Conservation (phyloP, 1,140 invertebrate species). For the Rhagoletis zephyria region DNA sequence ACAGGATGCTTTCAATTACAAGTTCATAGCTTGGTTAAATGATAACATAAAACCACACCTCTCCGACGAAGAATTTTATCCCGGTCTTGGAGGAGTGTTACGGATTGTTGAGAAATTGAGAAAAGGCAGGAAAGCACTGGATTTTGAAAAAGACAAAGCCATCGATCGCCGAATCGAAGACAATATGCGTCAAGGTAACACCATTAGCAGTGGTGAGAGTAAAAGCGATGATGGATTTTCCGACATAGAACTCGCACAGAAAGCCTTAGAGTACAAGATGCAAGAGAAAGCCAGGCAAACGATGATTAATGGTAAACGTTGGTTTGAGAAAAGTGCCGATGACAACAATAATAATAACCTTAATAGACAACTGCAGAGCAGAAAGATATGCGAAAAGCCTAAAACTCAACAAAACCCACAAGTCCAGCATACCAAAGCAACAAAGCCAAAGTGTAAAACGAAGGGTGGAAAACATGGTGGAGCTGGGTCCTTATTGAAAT, state of each 20-base stretch:
- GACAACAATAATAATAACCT: background rate
- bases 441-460: conserved; percentile 40
- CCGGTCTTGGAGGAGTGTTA: conserved; percentile 67
- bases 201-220: background rate
- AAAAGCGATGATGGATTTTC: conserved; percentile 34
- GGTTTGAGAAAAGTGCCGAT: conserved; percentile 2
- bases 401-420: conserved; percentile 4
- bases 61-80: conserved; percentile 68
- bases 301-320: conserved; percentile 21
- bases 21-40: conserved; percentile 64
- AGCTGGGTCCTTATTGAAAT: background rate
- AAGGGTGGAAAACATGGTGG: conserved; percentile 43
- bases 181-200: background rate
- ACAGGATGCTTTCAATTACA: conserved; percentile 61
- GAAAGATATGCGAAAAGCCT: conserved; percentile 27
- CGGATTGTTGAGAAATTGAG: conserved; percentile 62
- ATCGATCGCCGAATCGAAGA: conserved; percentile 1
- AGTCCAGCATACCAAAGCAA: background rate
- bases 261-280: conserved; percentile 33
- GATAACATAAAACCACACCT: conserved; percentile 65
- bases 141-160: background rate
- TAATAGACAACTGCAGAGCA: conserved; percentile 32
- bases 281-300: conserved; percentile 14
- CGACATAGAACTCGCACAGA: conserved; percentile 32
- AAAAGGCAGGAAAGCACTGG: conserved; percentile 13